phyloP scores from a whole-genome alignment of 2,113 vertebrate genomes.

The Mormyrus iriodes region DNA sequence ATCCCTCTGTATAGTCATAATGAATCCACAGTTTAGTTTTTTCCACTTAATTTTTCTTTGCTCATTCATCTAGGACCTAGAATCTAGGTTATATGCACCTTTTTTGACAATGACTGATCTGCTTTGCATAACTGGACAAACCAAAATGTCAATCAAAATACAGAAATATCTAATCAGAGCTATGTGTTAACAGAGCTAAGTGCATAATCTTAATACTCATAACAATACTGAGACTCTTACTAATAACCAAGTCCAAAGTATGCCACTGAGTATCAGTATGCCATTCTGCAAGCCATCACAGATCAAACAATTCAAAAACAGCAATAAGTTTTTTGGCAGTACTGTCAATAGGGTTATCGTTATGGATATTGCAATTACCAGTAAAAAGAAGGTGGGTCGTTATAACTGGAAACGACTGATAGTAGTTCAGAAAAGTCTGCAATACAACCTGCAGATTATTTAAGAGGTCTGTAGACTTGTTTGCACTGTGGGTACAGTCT shows the following conservation, averaged over 20 bases:
- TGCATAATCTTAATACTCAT: not conserved
- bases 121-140: not conserved
- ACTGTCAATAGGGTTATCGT: not conserved
- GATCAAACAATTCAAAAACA: not conserved
- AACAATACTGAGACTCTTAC: not conserved
- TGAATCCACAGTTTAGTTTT: not conserved
- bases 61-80: too few relatives aligned
- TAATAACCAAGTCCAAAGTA: not conserved
- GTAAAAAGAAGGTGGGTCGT: not conserved
- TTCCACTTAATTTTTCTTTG: not conserved
- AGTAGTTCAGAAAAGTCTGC: not conserved
- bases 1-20: not conserved
- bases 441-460: not conserved
- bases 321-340: not conserved
- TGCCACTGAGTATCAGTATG: not conserved
- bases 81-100: not conserved
- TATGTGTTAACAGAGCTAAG: not conserved
- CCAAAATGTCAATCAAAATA: not conserved
- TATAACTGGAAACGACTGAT: not conserved
- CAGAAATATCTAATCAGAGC: not conserved
- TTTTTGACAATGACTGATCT: not conserved
- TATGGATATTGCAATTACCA: not conserved
- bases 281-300: not conserved
- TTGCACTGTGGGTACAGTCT: not conserved
- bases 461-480: not conserved